A percentile compares a stretch with the other conserved stretches of the same genome.
Conservation (phyloP, 2,797 vertebrate species). For the Vipera latastei region DNA sequence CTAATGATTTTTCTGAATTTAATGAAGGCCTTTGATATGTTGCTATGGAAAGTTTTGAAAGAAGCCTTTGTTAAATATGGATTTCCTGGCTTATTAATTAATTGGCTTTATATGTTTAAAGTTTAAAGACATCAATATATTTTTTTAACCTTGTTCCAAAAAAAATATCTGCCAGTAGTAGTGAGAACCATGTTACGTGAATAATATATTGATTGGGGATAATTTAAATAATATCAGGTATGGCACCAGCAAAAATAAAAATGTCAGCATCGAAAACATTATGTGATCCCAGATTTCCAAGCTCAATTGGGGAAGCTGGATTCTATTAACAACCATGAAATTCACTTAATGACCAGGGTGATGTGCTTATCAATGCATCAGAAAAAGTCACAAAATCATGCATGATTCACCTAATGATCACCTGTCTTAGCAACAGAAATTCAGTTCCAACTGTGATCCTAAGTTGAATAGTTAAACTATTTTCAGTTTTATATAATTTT, state of each 20-base stretch:
- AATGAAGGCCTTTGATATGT: neutral
- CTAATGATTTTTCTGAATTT: neutral
- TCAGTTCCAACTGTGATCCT: too few relatives aligned
- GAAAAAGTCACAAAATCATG: neutral
- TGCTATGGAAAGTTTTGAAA: neutral
- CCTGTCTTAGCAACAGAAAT: too few relatives aligned
- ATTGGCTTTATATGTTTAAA: neutral
- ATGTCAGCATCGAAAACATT: neutral
- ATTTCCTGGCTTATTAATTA: neutral
- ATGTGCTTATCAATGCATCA: neutral
- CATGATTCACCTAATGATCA: too few relatives aligned
- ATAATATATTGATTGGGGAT: neutral
- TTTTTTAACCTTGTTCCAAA: neutral
- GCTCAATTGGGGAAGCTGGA: neutral
- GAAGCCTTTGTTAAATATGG: neutral
- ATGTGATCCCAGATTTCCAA: neutral
- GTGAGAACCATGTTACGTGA: neutral
- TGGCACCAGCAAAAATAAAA: neutral
- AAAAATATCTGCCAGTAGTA: neutral
- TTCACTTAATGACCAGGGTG: neutral
- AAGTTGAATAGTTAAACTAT: too few relatives aligned
- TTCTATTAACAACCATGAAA: neutral
- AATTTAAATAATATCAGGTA: neutral
- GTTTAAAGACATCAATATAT: neutral
- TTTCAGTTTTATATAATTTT: too few relatives aligned